phyloP scores from a whole-genome alignment of 1,140 invertebrate species.

The Drosophila albomicans region DNA sequence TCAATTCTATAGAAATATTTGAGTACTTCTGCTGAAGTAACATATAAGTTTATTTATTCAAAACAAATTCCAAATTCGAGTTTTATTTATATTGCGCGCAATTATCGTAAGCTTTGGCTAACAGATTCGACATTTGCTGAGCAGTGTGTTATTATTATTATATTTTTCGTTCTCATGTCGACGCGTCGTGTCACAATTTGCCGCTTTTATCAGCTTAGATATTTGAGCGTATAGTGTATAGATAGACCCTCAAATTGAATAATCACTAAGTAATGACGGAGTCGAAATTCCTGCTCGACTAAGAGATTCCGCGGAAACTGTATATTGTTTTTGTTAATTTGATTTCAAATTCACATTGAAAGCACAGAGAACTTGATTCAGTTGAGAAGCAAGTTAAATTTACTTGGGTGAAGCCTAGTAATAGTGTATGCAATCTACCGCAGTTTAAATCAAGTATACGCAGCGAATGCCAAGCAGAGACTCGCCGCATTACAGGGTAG shows the following conservation, averaged over 20 bases:
- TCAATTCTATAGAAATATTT: not conserved
- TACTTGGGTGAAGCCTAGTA: not conserved
- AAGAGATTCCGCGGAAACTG: not conserved
- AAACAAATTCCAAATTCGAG: not conserved
- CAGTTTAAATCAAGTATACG: not conserved
- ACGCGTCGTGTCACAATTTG: conserved; percentile 9
- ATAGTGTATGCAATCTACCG: not conserved
- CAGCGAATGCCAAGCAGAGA: not conserved
- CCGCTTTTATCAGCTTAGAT: conserved; percentile 7
- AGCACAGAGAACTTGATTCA: not conserved
- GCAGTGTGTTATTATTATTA: conserved; percentile 1
- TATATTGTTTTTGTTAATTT: not conserved
- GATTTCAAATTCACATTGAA: not conserved
- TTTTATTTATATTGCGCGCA: not conserved
- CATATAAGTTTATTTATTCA: not conserved
- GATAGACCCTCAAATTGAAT: conserved; percentile 26
- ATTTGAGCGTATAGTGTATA: not conserved
- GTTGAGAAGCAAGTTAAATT: not conserved
- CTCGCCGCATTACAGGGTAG: conserved; percentile 5
- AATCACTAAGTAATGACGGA: conserved; percentile 18
- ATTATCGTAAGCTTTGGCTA: not conserved
- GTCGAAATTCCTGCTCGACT: not conserved
- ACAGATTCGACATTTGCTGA: not conserved
- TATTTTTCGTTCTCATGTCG: conserved; percentile 7
- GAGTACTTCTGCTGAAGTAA: not conserved